These are phyloP conservation scores for Limnephilus rhombicus DNA, from an alignment of 2,888 invertebrate genomes.

Conservation along the genomic window DNA sequence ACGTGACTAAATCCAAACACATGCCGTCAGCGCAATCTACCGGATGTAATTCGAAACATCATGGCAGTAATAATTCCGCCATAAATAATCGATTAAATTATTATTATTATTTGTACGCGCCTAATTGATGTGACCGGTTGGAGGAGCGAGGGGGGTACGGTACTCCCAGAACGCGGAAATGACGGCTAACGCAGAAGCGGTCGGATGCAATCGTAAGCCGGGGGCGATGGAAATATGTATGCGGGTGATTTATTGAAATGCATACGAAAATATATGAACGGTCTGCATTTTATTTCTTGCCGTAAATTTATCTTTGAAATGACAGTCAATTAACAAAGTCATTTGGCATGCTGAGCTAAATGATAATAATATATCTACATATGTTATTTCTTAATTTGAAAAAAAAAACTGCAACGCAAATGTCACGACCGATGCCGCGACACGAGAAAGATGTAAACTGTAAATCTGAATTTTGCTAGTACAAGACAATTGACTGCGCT, in stretches of 20 bases:
- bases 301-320: not conserved
- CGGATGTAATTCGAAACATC: not conserved
- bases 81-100: slow-evolving; percentile 46
- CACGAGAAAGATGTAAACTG: too few relatives aligned
- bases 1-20: slow-evolving; percentile 19
- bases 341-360: not conserved
- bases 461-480: too few relatives aligned
- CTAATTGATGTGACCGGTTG: slow-evolving; percentile 40
- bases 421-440: too few relatives aligned
- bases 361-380: not conserved
- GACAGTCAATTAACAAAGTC: slow-evolving; percentile 1
- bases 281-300: not conserved
- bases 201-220: slow-evolving; percentile 32
- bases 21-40: slow-evolving; percentile 20
- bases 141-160: slow-evolving; percentile 3
- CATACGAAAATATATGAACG: not conserved
- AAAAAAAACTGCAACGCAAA: too few relatives aligned
- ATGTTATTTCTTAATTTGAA: not conserved
- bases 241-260: slow-evolving; percentile 32
- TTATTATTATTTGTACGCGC: slow-evolving; percentile 42
- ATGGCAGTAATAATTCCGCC: slow-evolving; percentile 2
- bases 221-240: slow-evolving; percentile 11
- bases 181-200: slow-evolving; percentile 21
- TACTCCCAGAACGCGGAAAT: slow-evolving; percentile 26
- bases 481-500: too few relatives aligned